phyloP scores from a whole-genome alignment of 2,888 invertebrate genomes.

The Drosophila atripex region DNA sequence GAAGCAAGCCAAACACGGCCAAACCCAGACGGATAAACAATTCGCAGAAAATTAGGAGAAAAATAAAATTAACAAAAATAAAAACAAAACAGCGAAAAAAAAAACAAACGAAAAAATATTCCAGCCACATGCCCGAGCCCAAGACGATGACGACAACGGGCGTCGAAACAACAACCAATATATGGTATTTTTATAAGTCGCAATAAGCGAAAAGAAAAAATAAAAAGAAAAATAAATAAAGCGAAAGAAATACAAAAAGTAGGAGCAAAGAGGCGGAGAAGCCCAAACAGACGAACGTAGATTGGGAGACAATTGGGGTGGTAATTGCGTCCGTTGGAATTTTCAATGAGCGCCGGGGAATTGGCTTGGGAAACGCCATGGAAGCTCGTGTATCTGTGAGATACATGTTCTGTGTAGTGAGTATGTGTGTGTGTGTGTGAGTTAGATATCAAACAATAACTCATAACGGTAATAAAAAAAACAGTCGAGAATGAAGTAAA shows the following conservation, averaged over 20 bases:
- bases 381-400: constrained; percentile 13
- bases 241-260: constrained; percentile 42
- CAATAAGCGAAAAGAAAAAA: constrained; percentile 64
- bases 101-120: constrained; percentile 20
- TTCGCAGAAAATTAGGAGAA: constrained; percentile 26
- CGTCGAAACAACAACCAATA: constrained; percentile 35
- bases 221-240: constrained; percentile 45
- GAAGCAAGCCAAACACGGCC: constrained; percentile 20
- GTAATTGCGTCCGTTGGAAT: constrained; percentile 52
- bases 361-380: constrained; percentile 10
- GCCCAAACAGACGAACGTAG: constrained; percentile 31
- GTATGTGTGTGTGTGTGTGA: constrained; percentile 9
- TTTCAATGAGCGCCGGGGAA: constrained; percentile 38
- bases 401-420: background rate
- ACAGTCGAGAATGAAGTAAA: constrained; percentile 21
- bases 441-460: constrained; percentile 43
- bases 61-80: constrained; percentile 22
- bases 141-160: constrained; percentile 37
- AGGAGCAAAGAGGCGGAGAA: constrained; percentile 12
- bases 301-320: constrained; percentile 55
- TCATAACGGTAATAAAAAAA: constrained; percentile 37
- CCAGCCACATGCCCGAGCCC: constrained; percentile 8
- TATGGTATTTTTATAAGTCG: constrained; percentile 63
- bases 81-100: constrained; percentile 13
- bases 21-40: constrained; percentile 19